phyloP scores from a whole-genome alignment of 2,888 invertebrate species.

The Lepidochrysops patricia region DNA sequence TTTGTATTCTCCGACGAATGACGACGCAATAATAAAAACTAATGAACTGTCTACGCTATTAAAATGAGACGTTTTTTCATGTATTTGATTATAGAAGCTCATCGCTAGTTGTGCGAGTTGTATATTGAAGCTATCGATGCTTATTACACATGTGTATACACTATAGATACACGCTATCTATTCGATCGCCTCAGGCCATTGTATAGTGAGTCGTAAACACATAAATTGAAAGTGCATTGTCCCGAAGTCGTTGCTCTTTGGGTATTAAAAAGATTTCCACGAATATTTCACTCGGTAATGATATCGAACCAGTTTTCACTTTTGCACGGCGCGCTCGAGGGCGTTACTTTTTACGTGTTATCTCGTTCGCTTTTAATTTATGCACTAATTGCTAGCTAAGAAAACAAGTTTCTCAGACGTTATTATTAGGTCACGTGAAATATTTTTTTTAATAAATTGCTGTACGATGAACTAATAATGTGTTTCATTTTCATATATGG shows the following conservation, averaged over 20 bases:
- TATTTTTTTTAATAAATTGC: not conserved
- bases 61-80: not conserved
- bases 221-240: constrained; percentile 51
- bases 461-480: not conserved
- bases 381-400: not conserved
- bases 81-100: too few species aligned
- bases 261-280: constrained; percentile 14
- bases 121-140: not conserved
- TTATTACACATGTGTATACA: constrained; percentile 22
- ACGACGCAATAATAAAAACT: not conserved
- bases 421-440: not conserved
- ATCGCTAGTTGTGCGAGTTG: not conserved
- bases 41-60: not conserved
- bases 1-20: not conserved
- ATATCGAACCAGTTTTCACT: constrained; percentile 20
- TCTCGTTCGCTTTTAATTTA: constrained; percentile 1
- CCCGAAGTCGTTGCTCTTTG: constrained; percentile 28
- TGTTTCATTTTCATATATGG: not conserved
- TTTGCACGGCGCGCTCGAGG: constrained; percentile 5
- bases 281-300: constrained; percentile 10
- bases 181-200: constrained; percentile 37
- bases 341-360: not conserved
- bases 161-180: constrained; percentile 35
- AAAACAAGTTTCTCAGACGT: not conserved
- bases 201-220: constrained; percentile 41